phyloP scores from a whole-genome alignment of 2,888 invertebrate species.

The Plagodis pulveraria region DNA sequence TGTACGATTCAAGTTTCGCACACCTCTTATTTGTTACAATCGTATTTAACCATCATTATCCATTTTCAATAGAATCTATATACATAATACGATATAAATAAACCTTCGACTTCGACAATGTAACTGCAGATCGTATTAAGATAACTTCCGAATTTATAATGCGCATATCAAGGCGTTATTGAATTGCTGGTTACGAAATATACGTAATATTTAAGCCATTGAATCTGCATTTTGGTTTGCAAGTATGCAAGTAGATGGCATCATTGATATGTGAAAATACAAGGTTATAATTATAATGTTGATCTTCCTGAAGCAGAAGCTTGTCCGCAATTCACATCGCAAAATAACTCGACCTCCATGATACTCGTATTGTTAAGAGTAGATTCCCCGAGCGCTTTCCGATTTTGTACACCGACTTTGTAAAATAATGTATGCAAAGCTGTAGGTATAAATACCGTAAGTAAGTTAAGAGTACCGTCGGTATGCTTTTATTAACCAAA shows the following conservation, averaged over 20 bases:
- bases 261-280: slow-evolving; percentile 3
- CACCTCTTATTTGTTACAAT: slow-evolving; percentile 39
- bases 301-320: too few relatives aligned
- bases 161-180: slow-evolving; percentile 28
- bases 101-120: slow-evolving; percentile 41
- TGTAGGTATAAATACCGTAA: too few relatives aligned
- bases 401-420: too few relatives aligned
- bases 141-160: slow-evolving; percentile 54
- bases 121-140: slow-evolving; percentile 57
- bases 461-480: too few relatives aligned
- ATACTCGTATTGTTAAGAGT: too few relatives aligned
- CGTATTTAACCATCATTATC: slow-evolving; percentile 57
- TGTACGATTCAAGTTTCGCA: slow-evolving; percentile 37
- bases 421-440: too few relatives aligned
- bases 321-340: too few relatives aligned
- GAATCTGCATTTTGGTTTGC: not conserved
- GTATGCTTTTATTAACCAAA: too few relatives aligned
- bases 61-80: slow-evolving; percentile 57
- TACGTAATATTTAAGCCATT: slow-evolving; percentile 14
- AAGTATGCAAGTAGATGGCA: not conserved
- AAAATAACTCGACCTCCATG: too few relatives aligned
- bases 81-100: slow-evolving; percentile 62
- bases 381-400: too few relatives aligned
- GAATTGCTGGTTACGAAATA: slow-evolving; percentile 17
- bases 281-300: too few relatives aligned